phyloP scores from a whole-genome alignment of 2,113 vertebrate species.

The Butorides virescens region DNA sequence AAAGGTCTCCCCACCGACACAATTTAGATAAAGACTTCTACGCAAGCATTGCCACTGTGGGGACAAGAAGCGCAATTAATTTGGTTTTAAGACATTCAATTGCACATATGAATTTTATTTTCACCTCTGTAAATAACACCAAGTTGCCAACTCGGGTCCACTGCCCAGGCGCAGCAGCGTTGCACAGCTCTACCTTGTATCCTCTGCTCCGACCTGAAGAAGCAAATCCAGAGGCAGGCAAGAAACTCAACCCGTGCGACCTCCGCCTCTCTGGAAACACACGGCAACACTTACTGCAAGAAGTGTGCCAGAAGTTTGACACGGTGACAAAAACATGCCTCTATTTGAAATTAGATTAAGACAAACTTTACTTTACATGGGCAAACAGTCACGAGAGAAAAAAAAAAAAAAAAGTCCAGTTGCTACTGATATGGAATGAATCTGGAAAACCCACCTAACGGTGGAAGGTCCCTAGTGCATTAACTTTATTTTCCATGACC shows the following conservation, averaged over 20 bases:
- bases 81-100: background rate
- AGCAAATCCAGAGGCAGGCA: background rate
- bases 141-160: background rate
- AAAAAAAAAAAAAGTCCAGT: background rate
- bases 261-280: background rate
- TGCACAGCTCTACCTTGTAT: background rate
- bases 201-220: background rate
- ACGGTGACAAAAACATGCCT: fast-evolving
- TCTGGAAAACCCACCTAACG: background rate
- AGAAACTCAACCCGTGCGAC: background rate
- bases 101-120: background rate
- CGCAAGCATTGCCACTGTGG: background rate
- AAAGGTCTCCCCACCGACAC: background rate
- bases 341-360: background rate
- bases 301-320: background rate
- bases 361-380: background rate
- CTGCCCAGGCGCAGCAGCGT: background rate
- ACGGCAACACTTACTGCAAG: background rate
- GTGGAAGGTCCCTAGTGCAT: background rate
- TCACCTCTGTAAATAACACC: background rate
- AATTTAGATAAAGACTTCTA: background rate
- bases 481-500: background rate
- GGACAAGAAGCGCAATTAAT: background rate
- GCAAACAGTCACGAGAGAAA: background rate
- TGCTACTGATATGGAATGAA: background rate